phyloP scores from a whole-genome alignment of 2,113 vertebrate species.

The Trachemys scripta region DNA sequence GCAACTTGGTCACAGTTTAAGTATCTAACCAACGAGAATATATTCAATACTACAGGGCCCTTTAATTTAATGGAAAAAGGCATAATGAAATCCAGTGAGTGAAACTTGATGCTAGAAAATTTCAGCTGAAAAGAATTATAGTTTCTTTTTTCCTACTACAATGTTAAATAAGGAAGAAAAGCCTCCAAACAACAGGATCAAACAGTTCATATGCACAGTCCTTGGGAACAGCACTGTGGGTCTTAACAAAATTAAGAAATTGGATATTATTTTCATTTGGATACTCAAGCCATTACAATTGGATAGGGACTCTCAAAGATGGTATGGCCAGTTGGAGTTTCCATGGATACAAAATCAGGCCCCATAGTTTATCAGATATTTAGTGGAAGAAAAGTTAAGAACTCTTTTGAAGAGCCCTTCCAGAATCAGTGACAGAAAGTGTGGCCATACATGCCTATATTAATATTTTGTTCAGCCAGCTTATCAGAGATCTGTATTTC shows the following conservation, averaged over 20 bases:
- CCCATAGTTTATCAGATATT: no score
- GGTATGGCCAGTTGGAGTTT: no score
- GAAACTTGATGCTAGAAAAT: neutral
- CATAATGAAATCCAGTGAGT: neutral
- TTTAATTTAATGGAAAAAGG: neutral
- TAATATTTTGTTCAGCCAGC: no score
- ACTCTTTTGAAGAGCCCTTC: no score
- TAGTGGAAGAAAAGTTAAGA: no score
- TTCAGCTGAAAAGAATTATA: neutral
- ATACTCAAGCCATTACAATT: no score
- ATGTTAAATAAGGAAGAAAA: neutral
- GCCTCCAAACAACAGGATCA: neutral
- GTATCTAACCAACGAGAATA: neutral
- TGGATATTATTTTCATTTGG: no score
- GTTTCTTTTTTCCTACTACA: neutral
- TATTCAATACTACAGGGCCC: neutral
- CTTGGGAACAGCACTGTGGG: neutral
- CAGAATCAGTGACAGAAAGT: no score
- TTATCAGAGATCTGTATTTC: no score
- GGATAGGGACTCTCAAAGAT: no score
- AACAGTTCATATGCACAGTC: neutral
- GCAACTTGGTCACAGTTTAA: neutral
- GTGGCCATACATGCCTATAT: no score
- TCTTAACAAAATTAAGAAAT: neutral
- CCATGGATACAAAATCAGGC: no score